phyloP scores from a whole-genome alignment of 2,113 vertebrate species.

The Tautogolabrus adspersus region DNA sequence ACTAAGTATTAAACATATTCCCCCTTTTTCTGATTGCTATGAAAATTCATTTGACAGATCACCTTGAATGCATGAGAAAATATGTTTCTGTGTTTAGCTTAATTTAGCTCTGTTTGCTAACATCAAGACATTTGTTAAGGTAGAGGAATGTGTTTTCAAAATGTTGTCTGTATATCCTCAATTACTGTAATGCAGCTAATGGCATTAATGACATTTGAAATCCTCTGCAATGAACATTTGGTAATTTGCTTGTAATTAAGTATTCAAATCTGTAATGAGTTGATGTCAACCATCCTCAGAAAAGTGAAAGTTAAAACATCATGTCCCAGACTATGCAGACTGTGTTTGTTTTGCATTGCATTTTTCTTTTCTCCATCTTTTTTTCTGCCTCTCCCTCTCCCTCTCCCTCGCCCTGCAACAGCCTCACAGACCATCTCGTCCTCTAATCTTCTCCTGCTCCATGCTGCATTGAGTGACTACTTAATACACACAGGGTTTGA shows the following conservation, averaged over 20 bases:
- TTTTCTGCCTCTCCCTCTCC: too few species aligned
- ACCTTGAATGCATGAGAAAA: neutral
- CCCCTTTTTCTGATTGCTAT: neutral
- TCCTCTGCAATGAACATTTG: too few species aligned
- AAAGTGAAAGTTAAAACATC: neutral
- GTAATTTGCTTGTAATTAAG: neutral
- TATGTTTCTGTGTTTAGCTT: neutral
- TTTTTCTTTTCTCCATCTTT: neutral
- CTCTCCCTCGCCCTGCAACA: neutral
- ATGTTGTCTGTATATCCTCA: too few species aligned
- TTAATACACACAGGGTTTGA: neutral
- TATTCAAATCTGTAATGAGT: neutral
- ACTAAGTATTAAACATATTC: constrained; percentile 1
- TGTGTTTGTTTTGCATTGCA: too few species aligned
- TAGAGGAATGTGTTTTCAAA: neutral
- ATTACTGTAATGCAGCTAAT: too few species aligned
- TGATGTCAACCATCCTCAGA: neutral
- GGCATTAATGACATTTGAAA: too few species aligned
- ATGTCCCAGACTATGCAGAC: neutral
- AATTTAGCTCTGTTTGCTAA: neutral
- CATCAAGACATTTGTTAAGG: neutral
- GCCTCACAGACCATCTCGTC: constrained; percentile 9
- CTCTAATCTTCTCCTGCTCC: constrained; percentile 3
- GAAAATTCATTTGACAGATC: neutral
- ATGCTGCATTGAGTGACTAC: neutral